Evolutionary conservation across 1,140 invertebrate genomes (phyloP), one percentile per base, ranked within the genome.

Genomic region (Panagrolaimus sp.): DNA sequence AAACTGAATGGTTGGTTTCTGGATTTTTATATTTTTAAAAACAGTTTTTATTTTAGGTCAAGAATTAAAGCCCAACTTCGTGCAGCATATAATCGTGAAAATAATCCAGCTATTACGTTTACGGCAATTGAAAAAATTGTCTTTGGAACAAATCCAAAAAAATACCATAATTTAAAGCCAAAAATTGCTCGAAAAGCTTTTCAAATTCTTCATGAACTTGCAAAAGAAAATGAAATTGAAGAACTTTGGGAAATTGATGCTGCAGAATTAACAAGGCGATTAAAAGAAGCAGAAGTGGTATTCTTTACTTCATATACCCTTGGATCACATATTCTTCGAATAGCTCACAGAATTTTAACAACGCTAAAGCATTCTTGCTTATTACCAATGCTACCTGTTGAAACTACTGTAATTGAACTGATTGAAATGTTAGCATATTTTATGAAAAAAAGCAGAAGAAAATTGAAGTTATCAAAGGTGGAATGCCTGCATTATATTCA

Each of bases 11-110:
- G 66, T 65, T 14, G 38, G 44, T 27, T 23, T n/a, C n/a, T n/a
- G n/a, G n/a, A n/a, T n/a, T n/a, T n/a, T n/a, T n/a, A n/a, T n/a
- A n/a, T n/a, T n/a, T n/a, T n/a, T n/a, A n/a, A n/a, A n/a, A n/a
- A n/a, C n/a, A n/a, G n/a, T 23, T 44, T 65, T 65, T 63, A 5
- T 27, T 27, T 44, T 5, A 44, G 27, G 42, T 65, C 63, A n/a
- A n/a, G 16, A 13, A n/a, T 38, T 20, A 61, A 67, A 57, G 14
- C 43, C 1, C n/a, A 46, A 23, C 25, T 38, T 14, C 47, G 20
- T 1, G 65, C 71, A 38, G 66, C 63, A 11, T 46, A 46, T 14
- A 65, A 62, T 38, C 44, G 42, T 64, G 46, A 44, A 44, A 64
- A 65, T 20, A 42, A 51, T 47, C 51, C 51, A 20, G 20, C 13